Conservation (phyloP, 1,140 invertebrate species). For the Micrasema longulum region DNA sequence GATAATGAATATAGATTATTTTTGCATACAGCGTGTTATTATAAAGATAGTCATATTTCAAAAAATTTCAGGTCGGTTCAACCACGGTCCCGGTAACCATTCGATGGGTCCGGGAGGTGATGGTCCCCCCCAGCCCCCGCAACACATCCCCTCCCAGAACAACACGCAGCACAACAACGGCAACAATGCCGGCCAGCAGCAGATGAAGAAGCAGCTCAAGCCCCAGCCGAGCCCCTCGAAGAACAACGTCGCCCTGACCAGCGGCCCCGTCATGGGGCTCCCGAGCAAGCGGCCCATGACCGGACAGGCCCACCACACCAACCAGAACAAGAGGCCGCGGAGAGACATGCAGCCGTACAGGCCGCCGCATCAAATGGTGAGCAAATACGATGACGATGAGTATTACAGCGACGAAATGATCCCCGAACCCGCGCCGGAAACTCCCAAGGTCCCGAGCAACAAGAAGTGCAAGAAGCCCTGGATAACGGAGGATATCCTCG, state of each 20-base stretch:
- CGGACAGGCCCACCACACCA: slow-evolving; percentile 20
- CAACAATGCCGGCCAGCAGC: background rate
- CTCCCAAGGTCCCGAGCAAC: too few species aligned
- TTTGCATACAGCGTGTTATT: too few species aligned
- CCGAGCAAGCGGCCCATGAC: slow-evolving; percentile 36
- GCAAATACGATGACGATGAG: background rate
- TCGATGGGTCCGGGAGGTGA: slow-evolving; percentile 19
- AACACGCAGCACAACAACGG: slow-evolving; percentile 4
- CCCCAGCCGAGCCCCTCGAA: slow-evolving; percentile 29
- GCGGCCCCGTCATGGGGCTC: slow-evolving; percentile 28
- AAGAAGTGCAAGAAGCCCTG: too few species aligned
- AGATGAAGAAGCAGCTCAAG: slow-evolving; percentile 21
- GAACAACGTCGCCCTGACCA: slow-evolving; percentile 23
- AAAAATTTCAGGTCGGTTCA: slow-evolving; percentile 14
- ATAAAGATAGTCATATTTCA: too few species aligned
- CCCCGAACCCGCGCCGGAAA: too few species aligned
- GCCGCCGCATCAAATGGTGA: slow-evolving; percentile 31
- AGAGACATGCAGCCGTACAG: slow-evolving; percentile 32
- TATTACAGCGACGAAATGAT: background rate
- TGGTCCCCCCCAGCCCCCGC: slow-evolving; percentile 16
- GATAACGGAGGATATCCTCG: too few species aligned
- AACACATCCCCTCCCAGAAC: slow-evolving; percentile 5
- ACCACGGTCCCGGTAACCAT: slow-evolving; percentile 4
- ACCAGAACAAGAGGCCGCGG: slow-evolving; percentile 32
- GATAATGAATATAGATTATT: too few species aligned